Conservation (phyloP, 2,113 vertebrate species). For the Paradisaea rubra region DNA sequence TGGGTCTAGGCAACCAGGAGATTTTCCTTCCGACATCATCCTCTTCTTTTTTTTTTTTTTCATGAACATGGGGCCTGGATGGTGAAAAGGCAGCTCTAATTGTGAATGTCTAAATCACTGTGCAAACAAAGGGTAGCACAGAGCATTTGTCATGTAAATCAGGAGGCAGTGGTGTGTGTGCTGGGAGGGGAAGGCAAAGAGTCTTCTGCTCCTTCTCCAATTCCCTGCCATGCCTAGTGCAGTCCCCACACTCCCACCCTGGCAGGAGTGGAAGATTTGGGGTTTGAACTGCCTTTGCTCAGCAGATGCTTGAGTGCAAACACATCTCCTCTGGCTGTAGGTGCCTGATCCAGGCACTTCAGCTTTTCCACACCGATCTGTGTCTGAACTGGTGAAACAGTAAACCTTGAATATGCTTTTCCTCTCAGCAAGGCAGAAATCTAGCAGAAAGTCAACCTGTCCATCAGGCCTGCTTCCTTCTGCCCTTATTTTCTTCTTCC, state of each 20-base stretch:
- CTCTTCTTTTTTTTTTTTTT: background rate
- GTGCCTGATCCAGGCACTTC: background rate
- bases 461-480: background rate
- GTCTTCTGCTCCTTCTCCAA: slow-evolving; percentile 12
- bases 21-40: background rate
- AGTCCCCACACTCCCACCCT: background rate
- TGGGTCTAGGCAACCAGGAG: slow-evolving; percentile 51
- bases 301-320: background rate
- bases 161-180: slow-evolving; percentile 9
- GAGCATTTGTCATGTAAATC: slow-evolving; percentile 62
- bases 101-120: slow-evolving; percentile 35
- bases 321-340: background rate
- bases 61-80: background rate
- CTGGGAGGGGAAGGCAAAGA: background rate
- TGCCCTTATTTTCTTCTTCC: background rate
- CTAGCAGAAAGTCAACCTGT: background rate
- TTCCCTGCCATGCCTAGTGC: background rate
- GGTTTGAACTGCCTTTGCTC: background rate
- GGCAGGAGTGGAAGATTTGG: background rate
- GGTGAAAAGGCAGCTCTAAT: slow-evolving; percentile 42
- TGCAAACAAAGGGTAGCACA: slow-evolving; percentile 41
- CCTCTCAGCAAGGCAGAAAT: background rate
- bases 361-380: background rate
- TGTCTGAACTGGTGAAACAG: background rate
- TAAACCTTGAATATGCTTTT: background rate